These are phyloP conservation scores for Drosophila sproati DNA, from an alignment of 1,140 invertebrate species.

Conservation along the genomic window DNA sequence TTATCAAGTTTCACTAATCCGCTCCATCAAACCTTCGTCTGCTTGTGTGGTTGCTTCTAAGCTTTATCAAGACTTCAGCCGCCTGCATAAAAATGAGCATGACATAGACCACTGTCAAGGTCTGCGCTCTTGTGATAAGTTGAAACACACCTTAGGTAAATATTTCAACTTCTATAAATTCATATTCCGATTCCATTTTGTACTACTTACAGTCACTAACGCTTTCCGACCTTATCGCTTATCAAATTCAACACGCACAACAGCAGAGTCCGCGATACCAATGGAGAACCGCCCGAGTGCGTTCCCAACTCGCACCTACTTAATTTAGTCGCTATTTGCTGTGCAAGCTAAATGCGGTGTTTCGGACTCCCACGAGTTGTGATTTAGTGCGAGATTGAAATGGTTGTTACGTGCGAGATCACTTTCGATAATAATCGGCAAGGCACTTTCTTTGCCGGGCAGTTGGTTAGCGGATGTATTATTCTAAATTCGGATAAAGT, in stretches of 20 bases:
- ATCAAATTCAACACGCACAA: conserved; percentile 47
- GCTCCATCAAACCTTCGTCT: neutral
- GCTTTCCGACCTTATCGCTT: conserved; percentile 62
- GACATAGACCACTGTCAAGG: conserved; percentile 51
- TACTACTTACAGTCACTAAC: conserved; percentile 17
- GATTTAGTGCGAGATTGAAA: conserved; percentile 26
- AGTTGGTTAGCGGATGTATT: conserved; percentile 85
- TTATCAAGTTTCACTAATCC: neutral
- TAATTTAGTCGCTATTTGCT: conserved; percentile 66
- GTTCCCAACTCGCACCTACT: conserved; percentile 45
- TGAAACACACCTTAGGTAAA: neutral
- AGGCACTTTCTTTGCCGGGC: conserved; percentile 85
- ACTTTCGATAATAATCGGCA: conserved; percentile 85
- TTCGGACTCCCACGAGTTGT: conserved; percentile 1
- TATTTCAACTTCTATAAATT: conserved; percentile 41
- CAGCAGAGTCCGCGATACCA: conserved; percentile 18
- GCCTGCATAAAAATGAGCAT: conserved; percentile 25
- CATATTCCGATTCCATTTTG: conserved; percentile 47
- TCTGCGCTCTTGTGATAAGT: conserved; percentile 16
- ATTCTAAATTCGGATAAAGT: conserved; percentile 84
- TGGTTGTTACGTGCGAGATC: conserved; percentile 81
- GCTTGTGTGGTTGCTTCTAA: neutral
- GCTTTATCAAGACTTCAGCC: conserved; percentile 31
- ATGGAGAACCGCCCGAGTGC: conserved; percentile 1
- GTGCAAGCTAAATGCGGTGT: conserved; percentile 36